Evolutionary conservation across 2,113 vertebrate genomes (phyloP).

Genomic region (Patagioenas fasciata): DNA sequence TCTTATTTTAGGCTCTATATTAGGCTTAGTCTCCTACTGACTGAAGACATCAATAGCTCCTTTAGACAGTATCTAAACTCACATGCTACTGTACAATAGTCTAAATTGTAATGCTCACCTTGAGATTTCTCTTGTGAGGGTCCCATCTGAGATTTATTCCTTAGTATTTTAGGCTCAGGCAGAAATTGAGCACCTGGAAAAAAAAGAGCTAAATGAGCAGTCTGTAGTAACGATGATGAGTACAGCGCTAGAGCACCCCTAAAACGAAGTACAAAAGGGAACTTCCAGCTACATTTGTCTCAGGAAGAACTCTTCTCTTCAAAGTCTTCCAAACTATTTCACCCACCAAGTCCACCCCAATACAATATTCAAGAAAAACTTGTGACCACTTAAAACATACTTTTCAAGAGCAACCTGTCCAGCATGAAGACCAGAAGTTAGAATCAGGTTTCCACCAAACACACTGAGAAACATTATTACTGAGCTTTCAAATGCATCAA

Average conservation of each 20-base stretch:
- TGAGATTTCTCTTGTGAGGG: slow-evolving; percentile 30
- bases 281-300: neutral
- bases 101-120: slow-evolving; percentile 28
- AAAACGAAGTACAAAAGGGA: neutral
- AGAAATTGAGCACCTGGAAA: neutral
- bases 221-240: neutral
- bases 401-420: neutral
- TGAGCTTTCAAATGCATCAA: neutral
- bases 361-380: neutral
- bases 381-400: neutral
- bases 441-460: neutral
- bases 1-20: neutral
- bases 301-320: neutral
- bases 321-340: neutral
- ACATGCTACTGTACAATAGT: neutral
- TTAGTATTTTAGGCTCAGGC: slow-evolving; percentile 40
- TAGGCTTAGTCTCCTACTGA: neutral
- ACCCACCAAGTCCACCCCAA: neutral
- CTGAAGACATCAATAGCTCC: neutral
- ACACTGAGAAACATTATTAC: neutral
- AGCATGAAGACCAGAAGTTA: neutral
- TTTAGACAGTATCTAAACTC: neutral
- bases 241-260: neutral
- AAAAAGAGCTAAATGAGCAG: neutral
- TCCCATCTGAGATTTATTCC: slow-evolving; percentile 14